Evolutionary conservation across 2,113 vertebrate genomes (phyloP).

Genomic region (Rhinoderma darwinii): DNA sequence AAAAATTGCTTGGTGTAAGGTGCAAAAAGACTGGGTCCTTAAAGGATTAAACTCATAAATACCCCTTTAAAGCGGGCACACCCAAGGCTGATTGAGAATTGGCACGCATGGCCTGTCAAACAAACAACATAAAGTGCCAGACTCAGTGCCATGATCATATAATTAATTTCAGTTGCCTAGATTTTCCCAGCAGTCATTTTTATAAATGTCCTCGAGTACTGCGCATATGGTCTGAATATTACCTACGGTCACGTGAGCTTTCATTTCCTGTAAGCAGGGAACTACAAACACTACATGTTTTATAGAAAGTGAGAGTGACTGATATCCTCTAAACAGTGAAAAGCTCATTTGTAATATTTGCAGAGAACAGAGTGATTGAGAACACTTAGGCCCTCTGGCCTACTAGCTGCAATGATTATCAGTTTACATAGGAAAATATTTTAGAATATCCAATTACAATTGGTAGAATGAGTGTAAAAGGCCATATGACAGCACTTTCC

Average conservation of each 20-base stretch:
- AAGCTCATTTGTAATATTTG: not conserved
- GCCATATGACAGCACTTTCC: not conserved
- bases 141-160: not conserved
- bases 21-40: too few relatives aligned
- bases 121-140: not conserved
- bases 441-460: not conserved
- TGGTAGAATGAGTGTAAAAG: not conserved
- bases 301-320: slow-evolving; percentile 6
- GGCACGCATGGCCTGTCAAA: too few relatives aligned
- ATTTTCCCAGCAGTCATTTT: not conserved
- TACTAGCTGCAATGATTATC: not conserved
- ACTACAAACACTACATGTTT: not conserved
- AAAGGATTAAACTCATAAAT: too few relatives aligned
- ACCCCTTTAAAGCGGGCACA: too few relatives aligned
- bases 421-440: slow-evolving; percentile 11
- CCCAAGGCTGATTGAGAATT: too few relatives aligned
- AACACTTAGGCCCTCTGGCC: not conserved
- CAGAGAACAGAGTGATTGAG: slow-evolving; percentile 5
- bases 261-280: not conserved
- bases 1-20: too few relatives aligned
- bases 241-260: not conserved
- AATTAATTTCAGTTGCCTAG: not conserved
- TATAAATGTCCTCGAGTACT: not conserved
- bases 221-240: not conserved
- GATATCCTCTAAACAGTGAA: not conserved